These are phyloP conservation scores for Ophion ventricosus DNA, from an alignment of 2,888 invertebrate species.

Conservation along the genomic window DNA sequence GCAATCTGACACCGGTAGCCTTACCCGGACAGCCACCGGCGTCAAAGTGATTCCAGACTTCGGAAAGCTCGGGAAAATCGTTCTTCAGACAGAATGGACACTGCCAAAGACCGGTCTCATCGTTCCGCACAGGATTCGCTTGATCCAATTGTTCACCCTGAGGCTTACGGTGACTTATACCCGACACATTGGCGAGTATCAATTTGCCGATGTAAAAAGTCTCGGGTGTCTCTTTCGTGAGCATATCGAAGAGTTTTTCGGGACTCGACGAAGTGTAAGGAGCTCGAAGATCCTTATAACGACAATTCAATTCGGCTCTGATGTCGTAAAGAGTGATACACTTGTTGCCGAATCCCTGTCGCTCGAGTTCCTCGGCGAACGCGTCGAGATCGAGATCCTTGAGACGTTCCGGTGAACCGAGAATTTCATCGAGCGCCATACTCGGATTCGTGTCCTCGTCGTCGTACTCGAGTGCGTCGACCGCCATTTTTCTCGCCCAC, in stretches of 20 bases:
- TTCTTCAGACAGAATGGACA: slow-evolving; percentile 97
- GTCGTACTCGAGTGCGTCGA: slow-evolving; percentile 98
- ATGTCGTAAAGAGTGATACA: slow-evolving; percentile 98
- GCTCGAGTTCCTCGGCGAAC: slow-evolving; percentile 97
- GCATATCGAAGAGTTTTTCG: slow-evolving; percentile 95
- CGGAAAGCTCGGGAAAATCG: slow-evolving; percentile 96
- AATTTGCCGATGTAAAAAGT: slow-evolving; percentile 94
- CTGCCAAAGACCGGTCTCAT: slow-evolving; percentile 97
- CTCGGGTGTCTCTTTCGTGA: slow-evolving; percentile 97
- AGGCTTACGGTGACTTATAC: slow-evolving; percentile 93
- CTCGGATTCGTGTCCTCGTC: slow-evolving; percentile 95
- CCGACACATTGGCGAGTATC: slow-evolving; percentile 90
- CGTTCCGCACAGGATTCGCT: slow-evolving; percentile 96
- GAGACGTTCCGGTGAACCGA: slow-evolving; percentile 95
- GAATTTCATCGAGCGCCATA: slow-evolving; percentile 97
- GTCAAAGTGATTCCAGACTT: slow-evolving; percentile 99
- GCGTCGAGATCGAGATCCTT: slow-evolving; percentile 98
- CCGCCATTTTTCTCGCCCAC: slow-evolving; percentile 99
- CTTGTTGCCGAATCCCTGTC: slow-evolving; percentile 93
- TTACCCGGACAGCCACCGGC: slow-evolving; percentile 94
- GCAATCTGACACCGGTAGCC: slow-evolving; percentile 89
- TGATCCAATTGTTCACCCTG: slow-evolving; percentile 96
- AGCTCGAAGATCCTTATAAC: slow-evolving; percentile 94
- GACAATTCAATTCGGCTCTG: slow-evolving; percentile 94
- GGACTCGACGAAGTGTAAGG: slow-evolving; percentile 90